phyloP scores from a whole-genome alignment of 2,888 invertebrate genomes.

The Mythimna lalbum region DNA sequence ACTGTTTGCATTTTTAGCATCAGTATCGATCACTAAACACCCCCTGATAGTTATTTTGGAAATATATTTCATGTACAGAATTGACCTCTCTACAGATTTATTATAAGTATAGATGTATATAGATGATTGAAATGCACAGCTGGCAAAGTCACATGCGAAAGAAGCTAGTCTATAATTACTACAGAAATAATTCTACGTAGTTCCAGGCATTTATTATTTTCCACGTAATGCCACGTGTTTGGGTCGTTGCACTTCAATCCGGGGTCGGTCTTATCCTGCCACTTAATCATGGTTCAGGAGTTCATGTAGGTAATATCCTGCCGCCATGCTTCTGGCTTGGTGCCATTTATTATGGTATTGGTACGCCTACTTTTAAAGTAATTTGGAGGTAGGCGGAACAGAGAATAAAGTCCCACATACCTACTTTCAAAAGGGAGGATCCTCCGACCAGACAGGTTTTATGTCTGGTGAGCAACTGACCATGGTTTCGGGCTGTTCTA shows the following conservation, averaged over 20 bases:
- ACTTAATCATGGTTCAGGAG: conserved; percentile 46
- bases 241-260: conserved; percentile 56
- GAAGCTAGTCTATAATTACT: conserved; percentile 26
- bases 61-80: too few species aligned
- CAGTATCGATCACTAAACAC: too few species aligned
- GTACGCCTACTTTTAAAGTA: conserved; percentile 19
- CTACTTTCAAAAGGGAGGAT: too few species aligned
- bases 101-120: too few species aligned
- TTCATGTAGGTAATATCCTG: conserved; percentile 31
- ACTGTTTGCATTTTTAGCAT: too few species aligned
- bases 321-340: conserved; percentile 10
- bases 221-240: conserved; percentile 20
- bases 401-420: too few species aligned
- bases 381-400: background rate
- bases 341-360: conserved; percentile 27
- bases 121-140: background rate
- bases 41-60: too few species aligned
- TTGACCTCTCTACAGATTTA: too few species aligned
- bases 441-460: too few species aligned
- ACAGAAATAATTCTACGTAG: conserved; percentile 27
- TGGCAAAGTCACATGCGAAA: background rate
- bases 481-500: too few species aligned
- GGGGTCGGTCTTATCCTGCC: conserved; percentile 43
- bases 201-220: conserved; percentile 42
- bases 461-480: too few species aligned